phyloP scores from a whole-genome alignment of 2,888 invertebrate species.

The Drosophila dives region DNA sequence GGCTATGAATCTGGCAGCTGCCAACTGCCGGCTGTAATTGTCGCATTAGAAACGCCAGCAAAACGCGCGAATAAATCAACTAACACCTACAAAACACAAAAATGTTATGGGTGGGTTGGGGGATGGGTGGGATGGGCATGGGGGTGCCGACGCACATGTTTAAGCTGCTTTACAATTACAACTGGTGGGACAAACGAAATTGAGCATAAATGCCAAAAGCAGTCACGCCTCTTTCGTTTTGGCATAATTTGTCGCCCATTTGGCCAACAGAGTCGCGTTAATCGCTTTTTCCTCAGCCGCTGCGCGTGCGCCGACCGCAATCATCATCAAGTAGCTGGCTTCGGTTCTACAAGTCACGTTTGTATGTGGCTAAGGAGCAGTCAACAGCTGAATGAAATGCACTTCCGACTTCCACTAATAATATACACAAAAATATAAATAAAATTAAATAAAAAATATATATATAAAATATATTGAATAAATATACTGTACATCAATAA shows the following conservation, averaged over 20 bases:
- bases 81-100: constrained; percentile 55
- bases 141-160: constrained; percentile 13
- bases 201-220: constrained; percentile 71
- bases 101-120: neutral
- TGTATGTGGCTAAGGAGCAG: constrained; percentile 2
- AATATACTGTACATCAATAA: neutral
- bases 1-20: constrained; percentile 60
- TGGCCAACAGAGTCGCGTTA: constrained; percentile 66
- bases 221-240: constrained; percentile 75
- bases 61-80: constrained; percentile 74
- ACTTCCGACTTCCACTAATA: constrained; percentile 56
- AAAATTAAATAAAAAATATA: neutral
- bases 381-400: constrained; percentile 6
- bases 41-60: constrained; percentile 76
- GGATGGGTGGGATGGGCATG: neutral
- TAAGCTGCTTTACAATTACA: constrained; percentile 57
- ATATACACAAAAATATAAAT: too few species aligned
- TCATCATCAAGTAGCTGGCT: neutral
- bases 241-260: constrained; percentile 79
- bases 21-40: constrained; percentile 66
- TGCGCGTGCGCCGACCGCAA: constrained; percentile 65
- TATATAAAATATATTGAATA: neutral
- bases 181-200: constrained; percentile 45
- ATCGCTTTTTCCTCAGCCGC: constrained; percentile 33
- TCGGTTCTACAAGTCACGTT: constrained; percentile 31